Base-by-base conservation (phyloP, 1,140 invertebrate genomes). In the Uloborus diversus region DNA sequence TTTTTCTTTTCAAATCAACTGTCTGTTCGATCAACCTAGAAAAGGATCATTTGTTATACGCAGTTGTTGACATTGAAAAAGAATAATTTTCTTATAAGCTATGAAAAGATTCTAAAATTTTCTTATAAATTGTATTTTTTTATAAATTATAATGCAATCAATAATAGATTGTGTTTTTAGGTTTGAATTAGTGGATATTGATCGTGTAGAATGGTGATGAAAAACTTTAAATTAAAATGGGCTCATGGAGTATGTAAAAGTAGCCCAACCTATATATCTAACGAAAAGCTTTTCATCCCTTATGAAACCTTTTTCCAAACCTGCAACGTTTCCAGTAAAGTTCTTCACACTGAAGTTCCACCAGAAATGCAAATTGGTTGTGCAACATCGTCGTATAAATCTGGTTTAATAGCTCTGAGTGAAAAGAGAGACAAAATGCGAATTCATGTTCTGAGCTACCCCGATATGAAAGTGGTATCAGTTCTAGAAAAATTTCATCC, bases 221-320 rank as follows among this genome's bases (percentile, higher is more conserved):
- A 49, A 20, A 23, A 66, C 13, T 66, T 66, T 20, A 17, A 49
- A 32, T 11, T 66, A 20, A 66, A 66, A 66, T 66, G 64, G 64
- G 42, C 64, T n/a, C 42, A 66, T 30, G 25, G 37, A 4, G 42
- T 20, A 14, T 66, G 64, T 28, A 47, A 25, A 51, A 42, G 64
- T 11, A 25, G n/a, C 51, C 64, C 64, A n/a, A 28, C 42, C 1
- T 66, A 30, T 49, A 5, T 66, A 7, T 30, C 64, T 5, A 28
- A 49, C 14, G 20, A 66, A 17, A 30, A 49, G 9, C 14, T 66
- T n/a, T n/a, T 66, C 4, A 49, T 66, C 11, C 64, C 64, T 7
- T 66, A n/a, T 27, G 42, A 49, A 28, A 27, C 51, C 7, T 27
- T 42, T 11, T 7, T 66, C 0, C 47, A 66, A n/a, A 28, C 23